Conservation (phyloP, 92 coral and sea anemone species). For the Epizoanthus rinbou region DNA sequence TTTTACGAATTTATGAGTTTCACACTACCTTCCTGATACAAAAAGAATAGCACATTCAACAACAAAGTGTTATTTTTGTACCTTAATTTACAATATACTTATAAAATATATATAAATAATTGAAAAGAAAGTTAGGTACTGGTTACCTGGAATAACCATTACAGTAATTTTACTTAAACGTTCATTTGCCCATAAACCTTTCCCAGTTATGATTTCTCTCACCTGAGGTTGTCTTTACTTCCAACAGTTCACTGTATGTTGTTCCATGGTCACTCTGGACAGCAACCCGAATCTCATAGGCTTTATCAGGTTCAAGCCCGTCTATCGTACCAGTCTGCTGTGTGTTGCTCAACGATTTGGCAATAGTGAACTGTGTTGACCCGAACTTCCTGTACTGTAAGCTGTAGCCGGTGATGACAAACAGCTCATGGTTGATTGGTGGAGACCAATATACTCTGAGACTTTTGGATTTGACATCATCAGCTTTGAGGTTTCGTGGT, state of each 20-base stretch:
- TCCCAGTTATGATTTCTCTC: not conserved
- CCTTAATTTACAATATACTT: too few relatives aligned
- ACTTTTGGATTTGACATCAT: not conserved
- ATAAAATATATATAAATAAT: too few relatives aligned
- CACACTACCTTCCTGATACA: too few relatives aligned
- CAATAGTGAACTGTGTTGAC: not conserved
- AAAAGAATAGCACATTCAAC: too few relatives aligned
- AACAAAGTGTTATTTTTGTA: too few relatives aligned
- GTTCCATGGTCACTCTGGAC: slow-evolving; percentile 5
- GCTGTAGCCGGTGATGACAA: not conserved
- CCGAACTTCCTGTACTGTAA: not conserved
- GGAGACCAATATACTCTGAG: not conserved
- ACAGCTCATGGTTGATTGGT: not conserved
- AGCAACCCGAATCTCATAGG: not conserved
- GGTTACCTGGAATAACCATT: too few relatives aligned
- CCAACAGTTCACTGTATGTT: not conserved
- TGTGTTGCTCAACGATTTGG: not conserved
- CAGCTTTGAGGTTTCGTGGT: slow-evolving; percentile 7
- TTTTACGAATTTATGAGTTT: too few relatives aligned
- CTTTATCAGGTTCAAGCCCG: not conserved
- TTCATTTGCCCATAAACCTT: too few relatives aligned
- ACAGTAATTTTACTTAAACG: too few relatives aligned
- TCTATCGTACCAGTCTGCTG: not conserved
- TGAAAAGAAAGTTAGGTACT: too few relatives aligned
- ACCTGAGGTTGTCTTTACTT: slow-evolving; percentile 11